Base-by-base conservation (phyloP, 2,797 vertebrate genomes). In the Periophthalmus magnuspinnatus region DNA sequence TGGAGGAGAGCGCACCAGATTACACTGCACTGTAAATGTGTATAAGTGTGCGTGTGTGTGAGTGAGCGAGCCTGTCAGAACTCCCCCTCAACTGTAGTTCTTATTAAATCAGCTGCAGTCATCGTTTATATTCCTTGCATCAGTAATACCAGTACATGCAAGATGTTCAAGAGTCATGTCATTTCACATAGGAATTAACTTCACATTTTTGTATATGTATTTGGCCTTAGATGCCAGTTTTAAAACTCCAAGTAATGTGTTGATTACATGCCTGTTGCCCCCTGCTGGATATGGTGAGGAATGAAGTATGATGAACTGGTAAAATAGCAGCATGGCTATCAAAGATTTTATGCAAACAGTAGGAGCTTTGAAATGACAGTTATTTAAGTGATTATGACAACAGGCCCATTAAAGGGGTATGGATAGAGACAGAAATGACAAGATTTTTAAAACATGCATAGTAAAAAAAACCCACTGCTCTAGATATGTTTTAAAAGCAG, bases 51-150 rank as follows among this genome's bases (percentile, higher is more conserved):
- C 22, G 32, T 38, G 61, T 47, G 67, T 57, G 38, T 45, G 14
- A 9, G 28, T n/a, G 57, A 19, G 67, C 6, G 45, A 16, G 68
- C 38, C 5, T 13, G 16, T 74, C 61, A 72, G 22, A 76, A 71
- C 73, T 48, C 55, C 76, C 75, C 69, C 76, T 75, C 69, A 74
- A 71, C 80, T 81, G 68, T 65, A 13, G 32, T 22, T 70, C 74
- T 66, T 73, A 74, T 80, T 82, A 81, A 84, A 66, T 70, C 67
- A 81, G 67, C 78, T 73, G 74, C 69, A 75, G 79, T 75, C 76
- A 72, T 70, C 48, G 70, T 79, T 83, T 75, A 66, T 52, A 60
- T 54, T 32, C 56, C 24, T 74, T 60, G 76, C 56, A 33, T 73
- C 65, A 38, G 70, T 72, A 41, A 71, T 70, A 73, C 45, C 60